Evolutionary conservation across 2,797 vertebrate genomes (phyloP), one percentile per base, ranked within the genome.

Genomic region (Manis pentadactyla): DNA sequence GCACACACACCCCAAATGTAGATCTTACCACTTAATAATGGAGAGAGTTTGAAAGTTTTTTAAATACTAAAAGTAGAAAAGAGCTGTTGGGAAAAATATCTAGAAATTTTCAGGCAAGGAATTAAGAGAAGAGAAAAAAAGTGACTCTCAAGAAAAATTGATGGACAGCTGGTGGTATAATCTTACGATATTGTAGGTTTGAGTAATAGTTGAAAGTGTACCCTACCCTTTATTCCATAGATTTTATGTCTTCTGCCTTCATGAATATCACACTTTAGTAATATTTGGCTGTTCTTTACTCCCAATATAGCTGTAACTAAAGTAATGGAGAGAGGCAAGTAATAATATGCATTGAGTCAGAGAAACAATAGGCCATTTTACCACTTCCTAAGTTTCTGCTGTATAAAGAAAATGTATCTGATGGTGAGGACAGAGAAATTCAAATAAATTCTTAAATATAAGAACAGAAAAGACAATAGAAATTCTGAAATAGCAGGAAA

Each of bases 401-500:
- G 8, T 71, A 23, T 71, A 75, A 75, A 95, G 49, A 17, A 87
- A 74, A 83, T 88, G 0, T 66, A 39, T 74, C 71, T 78, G 63
- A 75, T 71, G 73, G 73, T 77, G 15, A 14, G 3, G 25, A 19
- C 37, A 81, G 6, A 81, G 15, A 95, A 64, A 90, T 53, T 84
- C 73, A 92, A 96, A 93, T 93, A 91, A 55, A 90, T 84, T 69
- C 21, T 75, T 55, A 85, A 64, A 55, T 87, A 14, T 17, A 57
- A 57, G 37, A 84, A 75, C 13, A 91, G 29, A 63, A 81, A 94
- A 83, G 31, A 89, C 21, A 92, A 10, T 46, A 83, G 93, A 88
- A 92, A 9, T 5, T 63, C 2, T 93, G 27, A 84, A 87, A 34
- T 68, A 57, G 57, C n/a, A 77, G 7, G 34, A 68, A 18, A 96